A percentile compares a stretch with the other conserved stretches of the same genome.
Conservation (phyloP, 2,888 invertebrate species). For the Myopa tessellatipennis region DNA sequence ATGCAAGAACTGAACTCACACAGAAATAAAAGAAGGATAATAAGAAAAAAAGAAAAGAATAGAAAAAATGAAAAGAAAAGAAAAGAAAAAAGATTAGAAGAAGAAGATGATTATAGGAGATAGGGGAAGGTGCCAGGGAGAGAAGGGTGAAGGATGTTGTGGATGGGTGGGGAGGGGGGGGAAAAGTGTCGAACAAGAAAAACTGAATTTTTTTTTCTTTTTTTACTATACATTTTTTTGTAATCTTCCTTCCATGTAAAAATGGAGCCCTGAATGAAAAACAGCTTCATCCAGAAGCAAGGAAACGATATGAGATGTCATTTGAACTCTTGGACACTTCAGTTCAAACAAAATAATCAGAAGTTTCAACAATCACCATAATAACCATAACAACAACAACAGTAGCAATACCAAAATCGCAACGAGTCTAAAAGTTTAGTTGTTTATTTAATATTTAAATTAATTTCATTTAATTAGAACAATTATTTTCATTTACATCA, state of each 20-base stretch:
- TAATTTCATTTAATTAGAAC: no score
- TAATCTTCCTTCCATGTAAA: no score
- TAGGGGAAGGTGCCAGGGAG: no score
- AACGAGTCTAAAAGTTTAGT: no score
- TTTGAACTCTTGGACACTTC: not conserved
- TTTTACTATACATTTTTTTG: no score
- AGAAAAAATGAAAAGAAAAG: not conserved
- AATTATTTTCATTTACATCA: no score
- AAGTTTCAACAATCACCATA: not conserved
- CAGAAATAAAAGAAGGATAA: not conserved
- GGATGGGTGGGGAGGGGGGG: no score
- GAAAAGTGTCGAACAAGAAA: not conserved
- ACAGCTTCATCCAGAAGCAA: slow-evolving; percentile 17
- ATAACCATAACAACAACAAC: slow-evolving; percentile 25
- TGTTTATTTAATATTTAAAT: no score
- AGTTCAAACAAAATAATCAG: not conserved
- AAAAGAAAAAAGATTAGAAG: not conserved
- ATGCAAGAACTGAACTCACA: not conserved
- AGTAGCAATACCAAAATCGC: not conserved
- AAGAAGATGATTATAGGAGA: no score
- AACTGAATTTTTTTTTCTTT: not conserved
- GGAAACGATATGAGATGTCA: not conserved
- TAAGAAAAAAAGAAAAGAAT: not conserved
- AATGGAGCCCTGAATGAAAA: not conserved
- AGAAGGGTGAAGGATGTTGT: no score